Evolutionary conservation across 2,113 vertebrate genomes (phyloP), one percentile per base, ranked within the genome.

Genomic region (Rattus norvegicus): DNA sequence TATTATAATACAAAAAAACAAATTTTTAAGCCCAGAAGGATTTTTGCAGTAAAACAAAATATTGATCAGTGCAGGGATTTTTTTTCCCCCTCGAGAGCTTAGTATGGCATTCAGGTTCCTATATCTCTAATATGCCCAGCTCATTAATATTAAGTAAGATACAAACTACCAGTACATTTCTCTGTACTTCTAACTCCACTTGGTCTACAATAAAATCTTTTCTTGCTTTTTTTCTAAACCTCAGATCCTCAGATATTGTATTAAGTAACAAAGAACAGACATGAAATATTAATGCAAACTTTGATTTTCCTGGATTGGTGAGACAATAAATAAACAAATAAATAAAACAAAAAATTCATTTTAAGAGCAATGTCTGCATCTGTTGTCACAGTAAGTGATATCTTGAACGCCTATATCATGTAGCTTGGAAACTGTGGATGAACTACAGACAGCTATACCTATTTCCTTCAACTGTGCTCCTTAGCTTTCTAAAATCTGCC

Each of bases 1-100:
- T 93, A 97, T 97, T 96, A 96, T 98, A 98, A 98, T 96, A 98
- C 94, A 96, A 97, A 96, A 98, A 98, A 98, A 98, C 98, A 98
- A 98, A 98, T 96, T 95, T 98, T 98, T 98, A 98, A 98, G 92
- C 97, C 98, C 98, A 98, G 97, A 98, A 98, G 96, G 97, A 98
- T 98, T 98, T 98, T 97, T 98, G 97, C 89, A 97, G 97, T 98
- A 98, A 98, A 98, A 95, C 95, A 98, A 97, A 97, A 24, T 98
- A 98, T 98, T 98, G 98, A 98, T 98, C 43, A 52, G 63, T 63
- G 4, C 76, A 92, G 7, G 17, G 17, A n/a, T 59, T 95, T 95
- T 98, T 98, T 96, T 93, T 98, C 97, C 97, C 80, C 96, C 97
- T 94, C 90, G 91, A 95, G 77, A 96, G 89, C 93, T 98, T 98